phyloP scores from a whole-genome alignment of 2,888 invertebrate genomes.

The Timema cristinae region DNA sequence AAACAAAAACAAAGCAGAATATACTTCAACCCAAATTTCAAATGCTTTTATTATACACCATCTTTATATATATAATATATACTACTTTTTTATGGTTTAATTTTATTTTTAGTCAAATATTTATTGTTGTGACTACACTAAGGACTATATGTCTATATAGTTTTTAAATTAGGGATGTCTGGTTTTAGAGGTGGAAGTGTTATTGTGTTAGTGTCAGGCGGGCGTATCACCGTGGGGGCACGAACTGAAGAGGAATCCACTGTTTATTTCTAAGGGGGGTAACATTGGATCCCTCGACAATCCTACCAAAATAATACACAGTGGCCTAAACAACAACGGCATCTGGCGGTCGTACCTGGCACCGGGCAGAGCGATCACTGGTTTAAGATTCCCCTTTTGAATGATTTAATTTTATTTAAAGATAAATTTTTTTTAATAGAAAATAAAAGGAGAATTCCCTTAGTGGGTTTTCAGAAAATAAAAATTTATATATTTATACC shows the following conservation, averaged over 20 bases:
- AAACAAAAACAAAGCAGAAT: neutral
- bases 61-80: neutral
- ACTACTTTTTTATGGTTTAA: no score
- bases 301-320: constrained; percentile 29
- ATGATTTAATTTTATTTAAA: no score
- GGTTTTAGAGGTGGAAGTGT: no score
- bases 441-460: no score
- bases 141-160: no score
- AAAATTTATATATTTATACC: no score
- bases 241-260: constrained; percentile 29
- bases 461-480: no score
- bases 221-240: constrained; percentile 25
- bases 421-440: no score
- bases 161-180: no score
- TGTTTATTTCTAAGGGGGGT: constrained; percentile 6
- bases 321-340: constrained; percentile 36
- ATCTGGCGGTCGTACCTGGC: constrained; percentile 36
- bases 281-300: constrained; percentile 31
- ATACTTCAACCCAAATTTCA: constrained; percentile 12
- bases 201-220: constrained; percentile 17
- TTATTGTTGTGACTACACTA: no score
- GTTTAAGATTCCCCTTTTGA: constrained; percentile 30
- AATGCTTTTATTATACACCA: constrained; percentile 13
- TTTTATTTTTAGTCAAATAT: no score
- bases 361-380: constrained; percentile 32